Conservation (phyloP, 2,113 vertebrate species). For the Numenius arquata region DNA sequence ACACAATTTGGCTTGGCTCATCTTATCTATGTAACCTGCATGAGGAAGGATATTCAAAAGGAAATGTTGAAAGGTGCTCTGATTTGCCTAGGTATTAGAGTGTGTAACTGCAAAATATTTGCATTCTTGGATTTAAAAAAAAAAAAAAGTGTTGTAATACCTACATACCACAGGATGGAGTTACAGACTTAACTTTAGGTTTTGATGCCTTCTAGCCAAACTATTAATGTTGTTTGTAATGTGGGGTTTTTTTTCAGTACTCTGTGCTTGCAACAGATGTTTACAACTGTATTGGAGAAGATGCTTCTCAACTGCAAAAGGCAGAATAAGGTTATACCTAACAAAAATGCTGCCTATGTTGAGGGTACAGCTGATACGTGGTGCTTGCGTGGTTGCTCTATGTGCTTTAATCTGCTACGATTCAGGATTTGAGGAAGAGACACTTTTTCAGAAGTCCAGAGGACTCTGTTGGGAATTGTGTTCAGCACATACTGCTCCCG, state of each 20-base stretch:
- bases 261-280: neutral
- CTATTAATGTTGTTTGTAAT: neutral
- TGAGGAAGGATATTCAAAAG: neutral
- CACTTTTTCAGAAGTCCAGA: fast-evolving
- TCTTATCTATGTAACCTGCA: fast-evolving
- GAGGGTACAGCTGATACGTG: neutral
- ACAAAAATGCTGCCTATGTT: neutral
- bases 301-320: neutral
- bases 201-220: neutral
- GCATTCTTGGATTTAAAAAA: neutral
- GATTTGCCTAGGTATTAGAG: neutral
- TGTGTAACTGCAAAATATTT: neutral
- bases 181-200: slow-evolving; percentile 64
- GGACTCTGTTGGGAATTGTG: neutral
- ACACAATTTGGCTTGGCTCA: neutral
- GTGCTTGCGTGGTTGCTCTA: neutral
- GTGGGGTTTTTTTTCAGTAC: neutral
- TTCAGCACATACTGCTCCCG: neutral
- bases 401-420: neutral
- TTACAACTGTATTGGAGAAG: neutral
- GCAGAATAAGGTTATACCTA: neutral
- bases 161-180: slow-evolving; percentile 65
- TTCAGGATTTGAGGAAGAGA: too few species aligned
- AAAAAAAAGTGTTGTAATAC: slow-evolving; percentile 45
- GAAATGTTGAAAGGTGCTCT: neutral